Conservation (phyloP, 2,888 invertebrate species). For the Mayetiola destructor region DNA sequence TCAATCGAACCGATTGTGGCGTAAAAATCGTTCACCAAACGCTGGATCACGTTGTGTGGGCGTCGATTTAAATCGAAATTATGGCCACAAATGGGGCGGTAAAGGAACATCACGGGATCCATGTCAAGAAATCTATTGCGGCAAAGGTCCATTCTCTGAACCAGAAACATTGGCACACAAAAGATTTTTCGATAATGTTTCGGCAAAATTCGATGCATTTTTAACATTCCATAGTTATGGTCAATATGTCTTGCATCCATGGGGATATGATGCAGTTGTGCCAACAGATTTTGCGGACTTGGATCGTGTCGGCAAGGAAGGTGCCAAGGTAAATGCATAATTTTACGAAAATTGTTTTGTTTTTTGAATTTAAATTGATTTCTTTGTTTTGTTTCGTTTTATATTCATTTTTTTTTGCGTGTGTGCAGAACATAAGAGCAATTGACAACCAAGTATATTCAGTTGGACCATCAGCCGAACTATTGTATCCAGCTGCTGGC, state of each 20-base stretch:
- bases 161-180: slow-evolving; percentile 62
- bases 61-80: slow-evolving; percentile 75
- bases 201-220: slow-evolving; percentile 50
- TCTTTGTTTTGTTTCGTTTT: neutral
- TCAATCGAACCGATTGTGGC: slow-evolving; percentile 66
- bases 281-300: slow-evolving; percentile 57
- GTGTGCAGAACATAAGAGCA: slow-evolving; percentile 43
- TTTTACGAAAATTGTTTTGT: slow-evolving; percentile 33
- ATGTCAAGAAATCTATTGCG: slow-evolving; percentile 69
- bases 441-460: slow-evolving; percentile 49
- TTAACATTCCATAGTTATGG: slow-evolving; percentile 75
- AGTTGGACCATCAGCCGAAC: slow-evolving; percentile 63
- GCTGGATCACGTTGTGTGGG: slow-evolving; percentile 52
- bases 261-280: slow-evolving; percentile 64
- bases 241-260: slow-evolving; percentile 72
- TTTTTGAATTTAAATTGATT: neutral
- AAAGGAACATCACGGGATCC: slow-evolving; percentile 70
- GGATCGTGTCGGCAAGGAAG: slow-evolving; percentile 50
- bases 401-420: neutral
- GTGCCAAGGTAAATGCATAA: slow-evolving; percentile 43
- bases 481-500: slow-evolving; percentile 65
- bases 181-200: slow-evolving; percentile 36
- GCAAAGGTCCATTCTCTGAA: slow-evolving; percentile 68
- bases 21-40: slow-evolving; percentile 51
- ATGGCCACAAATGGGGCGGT: slow-evolving; percentile 77